Conservation (phyloP, 2,888 invertebrate genomes). For the Drosophila engyochracea region DNA sequence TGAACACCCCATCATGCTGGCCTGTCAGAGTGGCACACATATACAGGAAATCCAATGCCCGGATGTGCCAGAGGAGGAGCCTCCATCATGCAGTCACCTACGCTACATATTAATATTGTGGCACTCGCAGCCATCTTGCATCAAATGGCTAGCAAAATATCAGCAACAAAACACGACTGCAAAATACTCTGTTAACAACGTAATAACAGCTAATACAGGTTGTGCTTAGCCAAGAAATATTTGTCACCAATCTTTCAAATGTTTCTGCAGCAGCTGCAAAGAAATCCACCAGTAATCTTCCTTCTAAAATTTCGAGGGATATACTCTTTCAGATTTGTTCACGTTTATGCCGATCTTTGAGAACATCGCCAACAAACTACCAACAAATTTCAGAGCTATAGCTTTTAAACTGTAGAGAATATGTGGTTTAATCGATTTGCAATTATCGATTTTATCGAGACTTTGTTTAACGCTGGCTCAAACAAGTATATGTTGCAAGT, state of each 20-base stretch:
- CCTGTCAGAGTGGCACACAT: constrained; percentile 43
- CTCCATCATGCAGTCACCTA: constrained; percentile 23
- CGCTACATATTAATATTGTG: constrained; percentile 63
- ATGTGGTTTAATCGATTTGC: neutral
- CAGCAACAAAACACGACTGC: neutral
- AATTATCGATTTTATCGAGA: neutral
- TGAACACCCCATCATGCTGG: constrained; percentile 13
- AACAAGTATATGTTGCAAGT: neutral
- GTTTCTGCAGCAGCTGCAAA: too few relatives aligned
- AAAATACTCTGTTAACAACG: neutral
- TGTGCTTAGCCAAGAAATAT: too few relatives aligned
- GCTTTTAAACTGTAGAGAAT: neutral
- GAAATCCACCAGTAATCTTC: neutral
- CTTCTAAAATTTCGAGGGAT: neutral
- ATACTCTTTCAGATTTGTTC: neutral
- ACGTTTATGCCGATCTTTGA: neutral
- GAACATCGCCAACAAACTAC: neutral
- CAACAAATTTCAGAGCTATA: neutral
- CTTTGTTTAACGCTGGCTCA: too few relatives aligned
- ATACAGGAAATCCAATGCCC: constrained; percentile 13
- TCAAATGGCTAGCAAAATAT: constrained; percentile 38
- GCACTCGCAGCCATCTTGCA: constrained; percentile 26
- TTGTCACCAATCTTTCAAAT: too few relatives aligned
- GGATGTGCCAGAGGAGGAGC: constrained; percentile 1
- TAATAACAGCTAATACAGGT: neutral